Evolutionary conservation across 2,113 vertebrate species (phyloP).

Genomic region (Pionites leucogaster): DNA sequence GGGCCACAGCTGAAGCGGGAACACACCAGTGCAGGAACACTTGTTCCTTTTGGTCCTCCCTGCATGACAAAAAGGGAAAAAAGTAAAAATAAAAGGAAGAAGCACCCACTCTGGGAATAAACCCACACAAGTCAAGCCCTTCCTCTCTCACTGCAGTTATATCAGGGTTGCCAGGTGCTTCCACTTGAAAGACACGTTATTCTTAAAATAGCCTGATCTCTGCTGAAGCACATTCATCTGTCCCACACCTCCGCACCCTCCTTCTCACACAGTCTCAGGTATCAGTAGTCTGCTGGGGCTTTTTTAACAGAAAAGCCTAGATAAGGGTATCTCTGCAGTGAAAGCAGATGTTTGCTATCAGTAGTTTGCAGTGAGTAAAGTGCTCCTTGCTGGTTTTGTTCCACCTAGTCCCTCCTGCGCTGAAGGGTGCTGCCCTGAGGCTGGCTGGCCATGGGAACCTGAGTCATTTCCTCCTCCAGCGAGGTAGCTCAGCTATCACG

Average conservation of each 20-base stretch:
- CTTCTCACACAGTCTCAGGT: neutral
- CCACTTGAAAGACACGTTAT: neutral
- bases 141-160: neutral
- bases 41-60: neutral
- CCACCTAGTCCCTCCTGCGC: neutral
- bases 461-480: conserved; percentile 39
- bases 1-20: neutral
- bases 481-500: conserved; percentile 33
- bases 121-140: neutral
- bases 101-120: neutral
- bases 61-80: neutral
- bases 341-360: neutral
- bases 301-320: neutral
- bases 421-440: neutral
- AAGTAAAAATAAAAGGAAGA: neutral
- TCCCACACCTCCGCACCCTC: neutral
- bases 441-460: neutral
- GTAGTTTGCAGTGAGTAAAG: neutral
- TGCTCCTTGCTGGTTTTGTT: fast-evolving
- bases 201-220: neutral
- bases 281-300: neutral
- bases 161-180: neutral
- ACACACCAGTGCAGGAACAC: neutral
- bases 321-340: neutral
- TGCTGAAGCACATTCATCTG: neutral